Percentiles rank a stretch among this genome's conserved stretches.
Evolutionary conservation across 2,113 vertebrate genomes (phyloP).

Genomic region (Pristiophorus japonicus): DNA sequence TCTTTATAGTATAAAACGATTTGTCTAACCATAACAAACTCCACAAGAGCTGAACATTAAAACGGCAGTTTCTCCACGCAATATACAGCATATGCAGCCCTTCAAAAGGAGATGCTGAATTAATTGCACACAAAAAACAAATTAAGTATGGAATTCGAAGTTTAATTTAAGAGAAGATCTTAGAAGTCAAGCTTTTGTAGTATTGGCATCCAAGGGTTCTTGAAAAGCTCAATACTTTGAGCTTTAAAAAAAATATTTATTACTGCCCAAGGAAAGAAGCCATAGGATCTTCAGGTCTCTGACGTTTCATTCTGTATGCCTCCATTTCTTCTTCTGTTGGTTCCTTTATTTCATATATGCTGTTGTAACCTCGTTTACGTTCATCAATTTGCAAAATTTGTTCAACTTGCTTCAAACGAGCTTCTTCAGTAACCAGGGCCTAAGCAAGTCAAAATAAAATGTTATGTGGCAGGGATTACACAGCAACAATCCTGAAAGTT

Average conservation of each 20-base stretch:
- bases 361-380: slow-evolving; percentile 83
- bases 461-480: neutral
- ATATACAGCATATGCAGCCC: neutral
- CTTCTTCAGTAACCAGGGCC: slow-evolving; percentile 89
- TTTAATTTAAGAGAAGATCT: neutral
- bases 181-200: neutral
- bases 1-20: neutral
- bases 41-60: neutral
- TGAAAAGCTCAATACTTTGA: neutral
- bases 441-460: slow-evolving; percentile 43
- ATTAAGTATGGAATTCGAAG: neutral
- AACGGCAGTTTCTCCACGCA: neutral
- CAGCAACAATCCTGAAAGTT: neutral
- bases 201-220: neutral
- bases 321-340: slow-evolving; percentile 97
- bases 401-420: slow-evolving; percentile 76
- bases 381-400: slow-evolving; percentile 84
- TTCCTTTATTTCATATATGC: slow-evolving; percentile 71
- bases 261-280: slow-evolving; percentile 82
- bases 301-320: slow-evolving; percentile 87
- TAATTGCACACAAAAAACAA: neutral
- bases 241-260: slow-evolving; percentile 19
- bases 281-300: slow-evolving; percentile 88
- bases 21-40: neutral
- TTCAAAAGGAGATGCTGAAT: neutral